Evolutionary conservation across 92 coral and sea anemone genomes (phyloP), one percentile per base, ranked within the genome.

Genomic region (Heliopora coerulea): DNA sequence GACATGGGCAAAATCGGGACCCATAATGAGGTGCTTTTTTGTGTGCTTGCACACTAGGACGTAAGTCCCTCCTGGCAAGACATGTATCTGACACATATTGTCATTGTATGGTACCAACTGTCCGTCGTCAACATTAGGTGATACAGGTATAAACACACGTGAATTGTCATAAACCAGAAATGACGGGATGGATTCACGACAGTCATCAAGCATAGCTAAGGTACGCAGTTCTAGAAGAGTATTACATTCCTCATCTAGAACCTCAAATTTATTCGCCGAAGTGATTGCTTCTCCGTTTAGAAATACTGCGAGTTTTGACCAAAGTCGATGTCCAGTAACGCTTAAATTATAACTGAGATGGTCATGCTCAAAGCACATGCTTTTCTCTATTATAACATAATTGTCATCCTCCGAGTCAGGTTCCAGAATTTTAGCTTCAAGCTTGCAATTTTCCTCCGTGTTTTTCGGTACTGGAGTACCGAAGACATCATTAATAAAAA

Each of bases 1-100:
- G 34, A 84, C 37, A 52, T 84, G 80, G 28, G 84, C 79, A 58
- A 39, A 39, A 59, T 79, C 88, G 0, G 79, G 68, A 44, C 88
- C 84, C 17, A 67, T 52, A 7, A 84, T 40, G 30, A 24, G 64
- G 3, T 54, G 35, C 25, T 70, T 70, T 8, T 11, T 32, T n/a
- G 57, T 41, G 40, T 70, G 30, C 49, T 54, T 50, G 25, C 77
- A 70, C 32, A 70, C 27, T 4, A 70, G 14, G 40, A 33, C 10
- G 41, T 31, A 13, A 25, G 30, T 34, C 25, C 57, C 57, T 25
- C 57, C 58, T 25, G 41, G 62, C 27, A 39, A 54, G 33, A 1
- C 6, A 4, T 33, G 46, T 32, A 41, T 1, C 31, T 33, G 8
- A 33, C 72, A 82, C 32, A 34, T 24, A 11, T 32, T 27, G 24